phyloP scores from a whole-genome alignment of 2,888 invertebrate species.

The Drosophila eohydei region DNA sequence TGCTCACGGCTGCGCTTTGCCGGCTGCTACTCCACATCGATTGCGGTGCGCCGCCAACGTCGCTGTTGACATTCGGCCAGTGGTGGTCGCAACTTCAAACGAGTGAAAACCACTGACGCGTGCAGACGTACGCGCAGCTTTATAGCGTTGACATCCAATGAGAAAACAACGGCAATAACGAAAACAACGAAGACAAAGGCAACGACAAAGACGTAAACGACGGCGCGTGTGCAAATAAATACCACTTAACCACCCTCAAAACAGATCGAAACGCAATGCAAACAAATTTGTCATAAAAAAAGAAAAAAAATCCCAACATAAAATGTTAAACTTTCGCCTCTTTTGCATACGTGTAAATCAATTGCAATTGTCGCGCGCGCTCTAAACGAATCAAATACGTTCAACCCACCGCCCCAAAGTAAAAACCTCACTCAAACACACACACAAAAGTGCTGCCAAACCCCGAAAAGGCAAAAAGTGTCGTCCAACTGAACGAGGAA shows the following conservation, averaged over 20 bases:
- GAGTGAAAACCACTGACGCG: constrained; percentile 74
- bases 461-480: constrained; percentile 27
- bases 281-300: constrained; percentile 53
- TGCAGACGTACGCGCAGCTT: constrained; percentile 73
- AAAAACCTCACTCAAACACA: constrained; percentile 9
- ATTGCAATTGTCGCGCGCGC: constrained; percentile 45
- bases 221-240: constrained; percentile 59
- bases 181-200: constrained; percentile 21
- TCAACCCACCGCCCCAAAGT: background rate
- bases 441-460: constrained; percentile 40
- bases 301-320: constrained; percentile 1
- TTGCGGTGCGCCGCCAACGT: constrained; percentile 24
- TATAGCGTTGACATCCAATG: constrained; percentile 36
- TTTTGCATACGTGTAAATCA: constrained; percentile 56
- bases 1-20: constrained; percentile 25
- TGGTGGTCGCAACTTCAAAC: constrained; percentile 66
- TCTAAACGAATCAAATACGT: constrained; percentile 22
- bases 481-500: constrained; percentile 61
- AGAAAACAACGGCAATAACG: constrained; percentile 20
- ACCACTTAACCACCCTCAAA: constrained; percentile 4
- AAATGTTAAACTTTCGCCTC: constrained; percentile 61
- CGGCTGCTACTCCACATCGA: constrained; percentile 23
- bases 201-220: constrained; percentile 24
- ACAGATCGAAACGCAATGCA: constrained; percentile 52
- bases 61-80: constrained; percentile 24